phyloP scores from a whole-genome alignment of 2,797 vertebrate genomes.

The Artibeus lituratus region DNA sequence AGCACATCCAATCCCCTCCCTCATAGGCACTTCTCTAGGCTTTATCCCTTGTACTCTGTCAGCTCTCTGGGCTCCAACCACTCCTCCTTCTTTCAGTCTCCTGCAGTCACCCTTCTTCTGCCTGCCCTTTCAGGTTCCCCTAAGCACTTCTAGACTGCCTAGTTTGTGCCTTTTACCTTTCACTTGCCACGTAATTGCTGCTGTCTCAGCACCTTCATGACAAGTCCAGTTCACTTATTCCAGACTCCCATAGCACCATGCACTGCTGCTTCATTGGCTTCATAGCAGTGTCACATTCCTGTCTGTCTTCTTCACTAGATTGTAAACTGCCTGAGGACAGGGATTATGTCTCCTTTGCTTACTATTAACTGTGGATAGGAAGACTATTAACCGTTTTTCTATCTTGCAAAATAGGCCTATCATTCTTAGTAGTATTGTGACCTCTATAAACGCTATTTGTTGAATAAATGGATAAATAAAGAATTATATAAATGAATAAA shows the following conservation, averaged over 20 bases:
- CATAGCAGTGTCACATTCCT: background rate
- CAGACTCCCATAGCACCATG: background rate
- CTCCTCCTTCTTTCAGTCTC: background rate
- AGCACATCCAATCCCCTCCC: background rate
- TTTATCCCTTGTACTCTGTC: background rate
- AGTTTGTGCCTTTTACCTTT: background rate
- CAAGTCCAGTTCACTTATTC: background rate
- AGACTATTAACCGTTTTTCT: background rate
- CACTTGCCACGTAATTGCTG: background rate
- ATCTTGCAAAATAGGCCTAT: background rate
- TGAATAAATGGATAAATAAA: background rate
- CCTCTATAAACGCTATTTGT: background rate
- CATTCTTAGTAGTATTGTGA: background rate
- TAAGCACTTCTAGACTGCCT: background rate
- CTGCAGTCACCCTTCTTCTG: background rate
- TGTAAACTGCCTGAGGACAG: background rate
- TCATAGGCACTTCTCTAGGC: background rate
- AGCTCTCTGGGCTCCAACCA: background rate
- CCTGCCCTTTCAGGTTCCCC: background rate
- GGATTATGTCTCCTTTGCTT: background rate
- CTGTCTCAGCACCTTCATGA: background rate
- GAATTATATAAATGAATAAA: background rate
- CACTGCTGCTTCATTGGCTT: background rate
- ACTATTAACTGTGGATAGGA: background rate
- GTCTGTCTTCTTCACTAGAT: background rate